phyloP scores from a whole-genome alignment of 2,113 vertebrate species.

The Lathamus discolor region DNA sequence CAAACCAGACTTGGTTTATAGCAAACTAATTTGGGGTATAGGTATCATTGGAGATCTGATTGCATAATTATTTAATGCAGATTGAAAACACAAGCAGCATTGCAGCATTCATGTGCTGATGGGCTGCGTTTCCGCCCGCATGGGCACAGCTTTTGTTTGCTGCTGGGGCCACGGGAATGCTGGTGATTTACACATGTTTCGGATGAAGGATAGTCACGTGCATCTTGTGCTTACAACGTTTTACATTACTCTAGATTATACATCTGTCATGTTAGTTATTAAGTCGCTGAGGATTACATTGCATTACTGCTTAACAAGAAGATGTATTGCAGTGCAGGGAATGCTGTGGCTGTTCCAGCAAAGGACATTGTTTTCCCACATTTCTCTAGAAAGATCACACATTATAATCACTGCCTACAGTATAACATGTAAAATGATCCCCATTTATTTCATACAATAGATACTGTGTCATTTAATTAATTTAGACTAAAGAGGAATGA shows the following conservation, averaged over 20 bases:
- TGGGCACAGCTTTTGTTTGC: neutral
- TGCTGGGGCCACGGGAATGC: neutral
- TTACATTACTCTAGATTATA: neutral
- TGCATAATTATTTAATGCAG: neutral
- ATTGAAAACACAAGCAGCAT: neutral
- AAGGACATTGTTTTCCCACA: slow-evolving; percentile 30
- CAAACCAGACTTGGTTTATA: too few species aligned
- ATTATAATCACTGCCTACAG: slow-evolving; percentile 15
- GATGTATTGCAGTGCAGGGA: neutral
- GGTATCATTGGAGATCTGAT: too few species aligned
- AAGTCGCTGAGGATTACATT: neutral
- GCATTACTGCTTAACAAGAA: neutral
- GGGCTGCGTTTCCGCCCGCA: neutral
- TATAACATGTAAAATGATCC: slow-evolving; percentile 40
- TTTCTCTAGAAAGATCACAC: slow-evolving; percentile 51
- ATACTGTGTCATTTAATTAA: slow-evolving; percentile 69
- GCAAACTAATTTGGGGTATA: neutral
- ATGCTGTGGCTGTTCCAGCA: neutral
- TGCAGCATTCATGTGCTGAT: neutral
- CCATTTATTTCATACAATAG: slow-evolving; percentile 61
- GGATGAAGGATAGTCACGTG: neutral
- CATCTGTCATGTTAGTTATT: neutral
- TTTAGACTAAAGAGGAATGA: slow-evolving; percentile 68
- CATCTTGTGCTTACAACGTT: neutral
- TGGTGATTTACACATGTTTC: neutral